Base-by-base conservation (phyloP, 2,113 vertebrate species). In the Australoheros scitulus region DNA sequence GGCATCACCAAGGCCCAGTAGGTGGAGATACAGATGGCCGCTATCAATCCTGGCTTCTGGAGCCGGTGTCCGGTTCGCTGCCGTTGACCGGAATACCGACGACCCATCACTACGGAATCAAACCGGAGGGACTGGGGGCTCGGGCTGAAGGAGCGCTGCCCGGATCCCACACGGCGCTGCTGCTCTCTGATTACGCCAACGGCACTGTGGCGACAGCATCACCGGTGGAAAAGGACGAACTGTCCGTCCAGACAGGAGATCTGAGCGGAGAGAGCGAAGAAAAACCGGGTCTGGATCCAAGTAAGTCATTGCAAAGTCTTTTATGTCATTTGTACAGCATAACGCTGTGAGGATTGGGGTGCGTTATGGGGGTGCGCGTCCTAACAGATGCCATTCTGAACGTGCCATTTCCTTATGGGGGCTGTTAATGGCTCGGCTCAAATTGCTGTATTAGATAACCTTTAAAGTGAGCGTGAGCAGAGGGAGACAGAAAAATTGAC, bases 31-130 rank as follows among this genome's bases (percentile, higher is more conserved):
- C 97, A 81, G 97, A 98, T 88, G 96, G 96, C 93, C 97, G 97
- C 95, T 98, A 97, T 93, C 97, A 98, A 92, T 98, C 98, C 76
- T 98, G 97, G 98, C 77, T 95, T n/a, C 96, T 98, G 90, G 97
- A 98, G 91, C 97, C 98, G 86, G 93, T 97, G 95, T 96, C 97
- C 83, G 97, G 96, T 72, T 97, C 97, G 60, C 92, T 99, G 89
- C 97, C 97, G 80, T 97, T 98, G 96, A 94, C 97, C 92, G 97
- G 97, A 96, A 96, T 98, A 95, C 95, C 97, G 89, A 95, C 97
- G 93, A 92, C 90, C 93, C 97, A 97, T 93, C 97, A 97, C 90
- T 97, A 97, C 85, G 97, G 96, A 87, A 96, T 98, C 96, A 99
- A 98, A 96, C 97, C 97, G 84, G 97, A 98, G 95, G 96, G 96